Conservation (phyloP, 2,113 vertebrate genomes). For the Aldabrachelys gigantea region DNA sequence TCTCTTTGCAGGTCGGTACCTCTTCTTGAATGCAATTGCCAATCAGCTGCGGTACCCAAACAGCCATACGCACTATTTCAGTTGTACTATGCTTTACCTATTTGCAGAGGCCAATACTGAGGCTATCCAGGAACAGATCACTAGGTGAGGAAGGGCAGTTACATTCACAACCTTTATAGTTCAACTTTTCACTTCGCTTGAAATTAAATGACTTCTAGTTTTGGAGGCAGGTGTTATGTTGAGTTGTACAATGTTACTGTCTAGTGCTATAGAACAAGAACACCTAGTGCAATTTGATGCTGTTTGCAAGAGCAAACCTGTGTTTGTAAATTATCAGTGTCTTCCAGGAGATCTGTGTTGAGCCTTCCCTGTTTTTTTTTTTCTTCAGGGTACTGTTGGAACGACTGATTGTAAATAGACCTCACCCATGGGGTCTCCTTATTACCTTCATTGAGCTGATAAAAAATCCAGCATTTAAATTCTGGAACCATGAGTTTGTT, state of each 20-base stretch:
- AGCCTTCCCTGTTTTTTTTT: neutral
- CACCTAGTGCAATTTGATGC: neutral
- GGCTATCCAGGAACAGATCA: conserved; percentile 99
- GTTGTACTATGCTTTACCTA: conserved; percentile 98
- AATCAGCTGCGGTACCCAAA: conserved; percentile 99
- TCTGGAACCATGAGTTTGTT: conserved; percentile 99
- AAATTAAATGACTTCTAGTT: neutral
- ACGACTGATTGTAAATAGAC: conserved; percentile 98
- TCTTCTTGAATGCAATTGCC: conserved; percentile 98
- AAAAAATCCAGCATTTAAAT: conserved; percentile 99
- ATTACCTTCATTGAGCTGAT: conserved; percentile 99
- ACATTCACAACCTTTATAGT: neutral
- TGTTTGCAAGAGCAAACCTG: neutral
- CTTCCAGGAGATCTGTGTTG: neutral
- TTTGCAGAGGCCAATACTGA: conserved; percentile 99
- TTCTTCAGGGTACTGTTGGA: conserved; percentile 92
- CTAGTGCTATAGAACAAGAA: neutral
- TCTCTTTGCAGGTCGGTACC: conserved; percentile 88
- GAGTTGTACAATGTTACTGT: neutral
- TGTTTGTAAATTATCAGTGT: neutral
- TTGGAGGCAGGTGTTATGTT: neutral
- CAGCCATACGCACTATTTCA: conserved; percentile 99
- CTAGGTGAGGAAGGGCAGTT: conserved; percentile 76
- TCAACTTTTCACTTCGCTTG: fast-evolving
- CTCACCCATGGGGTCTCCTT: conserved; percentile 98